Base-by-base conservation (phyloP, 2,113 vertebrate genomes). In the Macaca nemestrina region DNA sequence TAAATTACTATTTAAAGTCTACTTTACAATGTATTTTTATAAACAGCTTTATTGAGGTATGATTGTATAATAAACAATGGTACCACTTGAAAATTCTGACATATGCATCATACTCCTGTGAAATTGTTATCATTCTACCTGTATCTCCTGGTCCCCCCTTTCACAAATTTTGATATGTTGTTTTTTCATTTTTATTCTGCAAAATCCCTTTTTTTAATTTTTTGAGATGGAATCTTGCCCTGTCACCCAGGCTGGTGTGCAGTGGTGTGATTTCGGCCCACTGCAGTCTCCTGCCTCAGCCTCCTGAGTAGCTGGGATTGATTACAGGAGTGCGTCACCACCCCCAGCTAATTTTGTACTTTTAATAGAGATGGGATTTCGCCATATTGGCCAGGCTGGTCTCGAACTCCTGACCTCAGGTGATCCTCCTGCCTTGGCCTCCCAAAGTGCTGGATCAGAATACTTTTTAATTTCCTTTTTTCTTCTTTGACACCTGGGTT, bases 141-240 rank as follows among this genome's bases (percentile, higher is more conserved):
- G 32, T 4, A 6, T 50, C 40, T 79, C 30, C 57, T n/a, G 75
- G 32, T 0, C 6, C 3, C 16, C 40, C 1, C 27, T 57, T 61
- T 93, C 35, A 82, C 17, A 68, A 45, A 0, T 81, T 88, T 79
- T 70, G 48, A 6, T 48, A 43, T 11, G n/a, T 27, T 84, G 8
- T 92, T 27, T 93, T 80, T 96, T 83, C 18, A 25, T 96, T 80
- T 95, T 96, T 68, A 89, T 92, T 89, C 59, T 83, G 22, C 68
- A 92, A 25, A 96, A 48, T 68, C 79, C 9, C 61, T 35, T 68
- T 18, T 18, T 68, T 35, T 0, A 68, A 68, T 68, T 30, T 68
- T 68, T 64, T 30, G 27, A 64, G 27, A 64, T 64, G 27, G 2
- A 64, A 6, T 64, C 27, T 30, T 27, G 5, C 27, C 30, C 12